Evolutionary conservation across 37 sponge, comb jelly and placozoan species (phyloP).

Genomic region (Ephydatia muelleri): DNA sequence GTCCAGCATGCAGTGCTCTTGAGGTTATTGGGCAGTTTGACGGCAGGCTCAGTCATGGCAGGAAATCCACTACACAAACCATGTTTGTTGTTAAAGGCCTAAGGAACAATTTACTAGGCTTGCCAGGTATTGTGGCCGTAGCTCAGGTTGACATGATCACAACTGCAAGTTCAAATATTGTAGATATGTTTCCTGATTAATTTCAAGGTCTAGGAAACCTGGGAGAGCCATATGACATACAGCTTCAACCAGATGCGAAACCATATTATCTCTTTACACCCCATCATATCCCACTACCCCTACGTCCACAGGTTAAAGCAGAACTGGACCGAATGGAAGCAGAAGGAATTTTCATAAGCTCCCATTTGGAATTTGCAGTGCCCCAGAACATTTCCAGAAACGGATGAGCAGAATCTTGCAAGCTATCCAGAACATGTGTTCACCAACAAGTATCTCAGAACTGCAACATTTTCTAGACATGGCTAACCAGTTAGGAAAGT

Average conservation of each 20-base stretch:
- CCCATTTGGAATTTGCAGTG: constrained; percentile 36
- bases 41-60: constrained; percentile 3
- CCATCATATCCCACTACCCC: constrained; percentile 4
- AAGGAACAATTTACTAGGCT: constrained; percentile 19
- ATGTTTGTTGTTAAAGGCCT: constrained; percentile 19
- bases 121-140: constrained; percentile 22
- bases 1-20: background rate
- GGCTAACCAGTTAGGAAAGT: constrained; percentile 22
- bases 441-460: constrained; percentile 9
- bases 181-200: background rate
- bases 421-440: background rate
- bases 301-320: constrained; percentile 5
- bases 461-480: constrained; percentile 33
- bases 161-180: background rate
- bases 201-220: constrained; percentile 3
- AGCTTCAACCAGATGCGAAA: background rate
- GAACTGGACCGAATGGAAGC: constrained; percentile 28
- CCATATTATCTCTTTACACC: constrained; percentile 4
- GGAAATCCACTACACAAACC: constrained; percentile 5
- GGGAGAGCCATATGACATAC: constrained; percentile 8
- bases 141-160: background rate
- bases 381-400: constrained; percentile 35
- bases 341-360: constrained; percentile 6
- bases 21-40: constrained; percentile 12
- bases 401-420: constrained; percentile 22